Conservation (phyloP, 2,113 vertebrate species). For the Athene noctua region DNA sequence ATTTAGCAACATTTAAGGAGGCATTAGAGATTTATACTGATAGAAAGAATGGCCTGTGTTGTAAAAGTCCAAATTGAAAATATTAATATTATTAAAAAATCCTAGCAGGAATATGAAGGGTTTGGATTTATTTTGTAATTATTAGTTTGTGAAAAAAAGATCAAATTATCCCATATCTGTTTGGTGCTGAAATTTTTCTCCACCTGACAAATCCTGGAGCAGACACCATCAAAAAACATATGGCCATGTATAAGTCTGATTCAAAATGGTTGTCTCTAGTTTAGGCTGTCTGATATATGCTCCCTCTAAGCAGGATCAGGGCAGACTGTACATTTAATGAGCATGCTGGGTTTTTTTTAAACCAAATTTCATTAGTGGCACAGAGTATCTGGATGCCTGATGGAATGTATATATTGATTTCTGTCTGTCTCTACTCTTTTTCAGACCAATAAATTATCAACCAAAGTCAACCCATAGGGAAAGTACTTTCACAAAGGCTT, state of each 20-base stretch:
- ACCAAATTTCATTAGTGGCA: not conserved
- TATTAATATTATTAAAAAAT: not conserved
- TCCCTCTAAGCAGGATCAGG: not conserved
- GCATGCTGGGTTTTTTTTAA: not conserved
- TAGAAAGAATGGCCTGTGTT: not conserved
- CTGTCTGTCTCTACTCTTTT: not conserved
- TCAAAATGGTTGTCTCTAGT: not conserved
- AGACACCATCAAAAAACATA: not conserved
- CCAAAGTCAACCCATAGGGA: not conserved
- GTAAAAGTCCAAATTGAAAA: not conserved
- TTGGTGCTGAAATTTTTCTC: not conserved
- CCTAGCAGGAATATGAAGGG: not conserved
- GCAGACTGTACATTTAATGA: not conserved
- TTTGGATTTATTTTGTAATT: not conserved
- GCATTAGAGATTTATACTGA: not conserved
- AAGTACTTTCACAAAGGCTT: not conserved
- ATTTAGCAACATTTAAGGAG: not conserved
- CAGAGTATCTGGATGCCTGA: not conserved
- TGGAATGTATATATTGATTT: not conserved
- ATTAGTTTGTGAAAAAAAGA: not conserved
- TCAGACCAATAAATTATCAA: not conserved
- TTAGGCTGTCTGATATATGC: not conserved
- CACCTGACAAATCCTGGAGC: not conserved
- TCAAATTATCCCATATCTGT: not conserved
- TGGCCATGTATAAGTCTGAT: not conserved